Percentiles rank a stretch among this genome's conserved stretches.
phyloP scores from a whole-genome alignment of 2,888 invertebrate species.

The Epinotia ramella region DNA sequence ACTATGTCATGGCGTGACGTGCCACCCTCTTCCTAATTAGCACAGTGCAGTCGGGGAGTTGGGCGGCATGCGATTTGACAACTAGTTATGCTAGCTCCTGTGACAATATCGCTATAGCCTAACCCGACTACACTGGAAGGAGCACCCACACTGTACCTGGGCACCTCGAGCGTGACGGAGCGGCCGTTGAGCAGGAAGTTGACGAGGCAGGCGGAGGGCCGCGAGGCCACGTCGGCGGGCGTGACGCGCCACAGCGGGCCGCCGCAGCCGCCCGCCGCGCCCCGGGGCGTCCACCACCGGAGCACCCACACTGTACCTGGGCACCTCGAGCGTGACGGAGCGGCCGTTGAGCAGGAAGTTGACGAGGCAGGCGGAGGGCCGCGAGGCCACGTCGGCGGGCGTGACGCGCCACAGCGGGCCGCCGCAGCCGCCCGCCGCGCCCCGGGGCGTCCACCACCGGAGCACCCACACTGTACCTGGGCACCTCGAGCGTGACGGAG shows the following conservation, averaged over 20 bases:
- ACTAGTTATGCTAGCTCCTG: no score
- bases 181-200: slow-evolving; percentile 97
- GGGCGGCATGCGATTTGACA: no score
- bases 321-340: slow-evolving; percentile 89
- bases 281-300: no score
- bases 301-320: no score
- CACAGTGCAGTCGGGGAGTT: slow-evolving; percentile 94
- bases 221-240: no score
- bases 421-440: slow-evolving; percentile 93
- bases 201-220: slow-evolving; percentile 61
- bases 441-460: slow-evolving; percentile 88
- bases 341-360: slow-evolving; percentile 98
- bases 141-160: slow-evolving; percentile 72
- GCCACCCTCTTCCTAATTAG: no score
- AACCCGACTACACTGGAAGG: neutral
- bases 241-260: no score
- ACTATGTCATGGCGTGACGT: no score
- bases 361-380: slow-evolving; percentile 98
- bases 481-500: slow-evolving; percentile 89
- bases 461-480: no score
- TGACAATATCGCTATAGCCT: no score
- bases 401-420: slow-evolving; percentile 96
- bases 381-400: slow-evolving; percentile 97
- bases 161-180: slow-evolving; percentile 95
- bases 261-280: slow-evolving; percentile 71